Conservation (phyloP, 2,797 vertebrate species). For the Xiphorhynchus erythropygius region DNA sequence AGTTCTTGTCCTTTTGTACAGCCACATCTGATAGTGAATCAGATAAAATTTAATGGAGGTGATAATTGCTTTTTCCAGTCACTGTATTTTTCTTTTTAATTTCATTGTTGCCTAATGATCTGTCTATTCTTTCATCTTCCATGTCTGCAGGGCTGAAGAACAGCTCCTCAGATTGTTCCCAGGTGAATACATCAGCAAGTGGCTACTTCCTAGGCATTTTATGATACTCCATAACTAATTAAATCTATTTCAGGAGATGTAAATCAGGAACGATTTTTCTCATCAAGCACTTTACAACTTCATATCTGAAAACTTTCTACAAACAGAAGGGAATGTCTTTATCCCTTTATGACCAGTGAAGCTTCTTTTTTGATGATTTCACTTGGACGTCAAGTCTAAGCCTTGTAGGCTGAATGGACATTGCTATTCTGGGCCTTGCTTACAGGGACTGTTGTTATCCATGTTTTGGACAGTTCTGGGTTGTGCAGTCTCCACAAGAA, state of each 20-base stretch:
- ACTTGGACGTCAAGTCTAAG: neutral
- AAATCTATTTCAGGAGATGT: constrained; percentile 20
- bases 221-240: constrained; percentile 9
- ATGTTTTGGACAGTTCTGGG: neutral
- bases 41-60: constrained; percentile 34
- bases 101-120: constrained; percentile 63
- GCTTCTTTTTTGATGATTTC: neutral
- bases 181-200: constrained; percentile 5
- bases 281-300: neutral
- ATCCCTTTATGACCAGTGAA: neutral
- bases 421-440: neutral
- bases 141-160: constrained; percentile 8
- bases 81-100: constrained; percentile 52
- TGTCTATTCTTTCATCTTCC: constrained; percentile 40
- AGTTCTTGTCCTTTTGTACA: constrained; percentile 10
- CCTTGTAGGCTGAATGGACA: neutral
- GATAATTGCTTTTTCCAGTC: constrained; percentile 36
- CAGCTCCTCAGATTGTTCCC: constrained; percentile 27
- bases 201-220: constrained; percentile 46
- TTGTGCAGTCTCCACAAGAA: neutral
- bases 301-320: neutral
- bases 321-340: neutral
- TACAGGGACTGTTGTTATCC: neutral
- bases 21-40: neutral
- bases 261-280: constrained; percentile 24